These are phyloP conservation scores for Bryconaethiops microstoma DNA, from an alignment of 2,797 vertebrate genomes.

Conservation along the genomic window DNA sequence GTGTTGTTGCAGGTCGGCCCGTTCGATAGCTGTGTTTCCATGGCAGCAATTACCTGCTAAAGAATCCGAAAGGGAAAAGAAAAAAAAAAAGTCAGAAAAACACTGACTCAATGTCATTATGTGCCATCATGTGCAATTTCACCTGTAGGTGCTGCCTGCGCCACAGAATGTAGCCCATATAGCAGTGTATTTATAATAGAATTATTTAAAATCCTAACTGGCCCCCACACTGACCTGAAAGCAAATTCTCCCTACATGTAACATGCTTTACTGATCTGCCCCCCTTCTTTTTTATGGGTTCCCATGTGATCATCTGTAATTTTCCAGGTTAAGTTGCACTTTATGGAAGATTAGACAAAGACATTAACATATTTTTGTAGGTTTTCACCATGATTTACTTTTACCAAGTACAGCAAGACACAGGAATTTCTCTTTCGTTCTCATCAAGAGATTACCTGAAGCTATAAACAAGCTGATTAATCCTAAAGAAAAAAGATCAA, in stretches of 20 bases:
- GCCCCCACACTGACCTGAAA: neutral
- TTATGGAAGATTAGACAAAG: no score
- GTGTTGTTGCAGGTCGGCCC: conserved; percentile 97
- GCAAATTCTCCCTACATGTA: neutral
- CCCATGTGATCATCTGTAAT: neutral
- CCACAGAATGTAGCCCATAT: neutral
- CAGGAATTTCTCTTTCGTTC: neutral
- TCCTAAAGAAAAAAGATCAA: neutral
- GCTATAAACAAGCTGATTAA: neutral
- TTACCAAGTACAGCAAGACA: neutral
- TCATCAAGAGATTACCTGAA: neutral
- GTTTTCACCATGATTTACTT: neutral
- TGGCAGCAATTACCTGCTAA: conserved; percentile 98
- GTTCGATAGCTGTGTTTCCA: conserved; percentile 99
- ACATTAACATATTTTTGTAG: neutral
- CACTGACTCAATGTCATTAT: neutral
- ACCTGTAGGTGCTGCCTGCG: conserved; percentile 23
- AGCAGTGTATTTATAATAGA: neutral
- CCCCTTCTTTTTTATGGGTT: neutral
- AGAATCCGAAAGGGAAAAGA: conserved; percentile 63
- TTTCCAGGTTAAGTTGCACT: neutral
- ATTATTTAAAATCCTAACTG: neutral
- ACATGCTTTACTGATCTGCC: neutral
- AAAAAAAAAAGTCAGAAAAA: neutral
- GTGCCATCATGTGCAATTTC: conserved; percentile 28